Percentiles rank a stretch among this genome's conserved stretches.
Conservation (phyloP, 2,888 invertebrate species). For the Theretra japonica region DNA sequence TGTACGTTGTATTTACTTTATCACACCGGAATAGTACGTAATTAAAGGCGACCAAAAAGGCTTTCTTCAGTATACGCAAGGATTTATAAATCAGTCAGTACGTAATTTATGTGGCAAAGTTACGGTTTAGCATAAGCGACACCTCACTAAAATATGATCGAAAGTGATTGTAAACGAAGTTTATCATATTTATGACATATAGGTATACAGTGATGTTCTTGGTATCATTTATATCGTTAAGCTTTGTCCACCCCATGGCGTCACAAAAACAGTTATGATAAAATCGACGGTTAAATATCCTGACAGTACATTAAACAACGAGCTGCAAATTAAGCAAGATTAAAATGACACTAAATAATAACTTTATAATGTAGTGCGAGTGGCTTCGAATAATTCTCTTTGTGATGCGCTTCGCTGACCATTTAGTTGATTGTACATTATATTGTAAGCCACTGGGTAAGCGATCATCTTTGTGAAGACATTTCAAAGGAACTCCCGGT, state of each 20-base stretch:
- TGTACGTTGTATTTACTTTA: no score
- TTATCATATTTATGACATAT: no score
- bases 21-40: no score
- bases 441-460: neutral
- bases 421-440: neutral
- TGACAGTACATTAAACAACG: constrained; percentile 14
- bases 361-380: constrained; percentile 16
- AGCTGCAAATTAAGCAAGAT: constrained; percentile 3
- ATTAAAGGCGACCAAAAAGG: no score
- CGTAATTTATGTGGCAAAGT: no score
- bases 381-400: constrained; percentile 12
- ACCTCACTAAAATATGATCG: no score
- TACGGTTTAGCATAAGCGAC: no score
- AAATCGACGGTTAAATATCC: constrained; percentile 5
- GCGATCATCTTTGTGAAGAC: neutral
- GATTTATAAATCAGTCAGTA: no score
- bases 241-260: neutral
- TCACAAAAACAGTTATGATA: constrained; percentile 11
- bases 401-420: constrained; percentile 4
- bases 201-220: no score
- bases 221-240: neutral
- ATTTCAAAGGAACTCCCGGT: neutral
- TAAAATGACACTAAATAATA: constrained; percentile 22
- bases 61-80: no score
- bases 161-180: no score